Conservation (phyloP, 37 sponge, comb jelly and placozoan genomes). For the Crambe crambe region DNA sequence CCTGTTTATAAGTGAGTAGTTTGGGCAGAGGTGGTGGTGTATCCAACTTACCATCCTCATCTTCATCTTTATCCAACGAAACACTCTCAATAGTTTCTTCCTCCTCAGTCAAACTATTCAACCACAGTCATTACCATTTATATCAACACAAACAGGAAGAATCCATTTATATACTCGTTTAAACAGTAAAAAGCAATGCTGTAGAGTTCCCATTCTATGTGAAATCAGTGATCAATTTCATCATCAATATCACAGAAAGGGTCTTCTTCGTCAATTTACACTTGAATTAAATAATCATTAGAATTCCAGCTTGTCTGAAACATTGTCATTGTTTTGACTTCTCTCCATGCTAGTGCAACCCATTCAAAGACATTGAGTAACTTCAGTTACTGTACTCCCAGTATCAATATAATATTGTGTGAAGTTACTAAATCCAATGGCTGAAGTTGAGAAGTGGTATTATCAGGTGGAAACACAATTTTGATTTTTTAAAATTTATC, state of each 20-base stretch:
- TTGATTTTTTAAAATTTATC: constrained; percentile 20
- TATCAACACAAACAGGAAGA: not conserved
- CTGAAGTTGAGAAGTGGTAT: constrained; percentile 45
- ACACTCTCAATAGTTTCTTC: not conserved
- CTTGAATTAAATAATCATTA: not conserved
- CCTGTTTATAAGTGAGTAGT: not conserved
- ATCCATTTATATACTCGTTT: not conserved
- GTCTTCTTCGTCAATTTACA: not conserved
- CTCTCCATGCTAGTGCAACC: constrained; percentile 60
- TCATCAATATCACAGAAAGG: not conserved
- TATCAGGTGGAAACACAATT: constrained; percentile 39
- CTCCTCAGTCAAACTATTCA: not conserved
- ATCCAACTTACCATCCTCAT: not conserved
- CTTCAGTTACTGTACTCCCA: constrained; percentile 25
- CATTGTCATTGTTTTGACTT: constrained; percentile 51
- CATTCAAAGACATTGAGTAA: constrained; percentile 61
- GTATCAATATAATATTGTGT: constrained; percentile 18
- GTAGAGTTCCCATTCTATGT: not conserved
- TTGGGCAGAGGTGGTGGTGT: not conserved
- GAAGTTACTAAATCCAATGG: constrained; percentile 8
- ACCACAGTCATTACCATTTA: not conserved
- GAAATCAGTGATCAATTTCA: not conserved
- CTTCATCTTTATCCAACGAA: not conserved
- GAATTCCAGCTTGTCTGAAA: constrained; percentile 49
- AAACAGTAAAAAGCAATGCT: not conserved